Evolutionary conservation across 2,113 vertebrate genomes (phyloP), one percentile per base, ranked within the genome.

Genomic region (Hydrolagus affinis): DNA sequence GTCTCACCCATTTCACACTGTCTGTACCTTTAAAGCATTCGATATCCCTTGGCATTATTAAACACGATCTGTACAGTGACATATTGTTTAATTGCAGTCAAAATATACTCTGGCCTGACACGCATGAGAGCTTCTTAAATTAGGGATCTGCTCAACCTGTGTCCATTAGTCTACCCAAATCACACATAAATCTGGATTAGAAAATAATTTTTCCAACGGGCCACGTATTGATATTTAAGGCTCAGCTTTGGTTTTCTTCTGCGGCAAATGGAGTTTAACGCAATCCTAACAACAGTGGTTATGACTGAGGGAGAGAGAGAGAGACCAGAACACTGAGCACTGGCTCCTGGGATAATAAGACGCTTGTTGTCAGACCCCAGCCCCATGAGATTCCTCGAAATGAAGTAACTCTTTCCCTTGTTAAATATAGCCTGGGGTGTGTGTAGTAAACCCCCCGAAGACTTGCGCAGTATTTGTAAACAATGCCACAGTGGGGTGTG

Each of bases 361-460:
- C 66, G 60, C 62, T n/a, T 66, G 62, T 62, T 83, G 62, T 68
- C 62, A 83, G 78, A 64, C 25, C 14, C 12, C 3, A 59, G 78
- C 15, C 17, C 78, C 78, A 25, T 21, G 78, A 25, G 78, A 83
- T 83, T 32, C 62, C 9, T 4, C 4, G 9, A 83, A 83, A 28
- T 83, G 78, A 83, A 68, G 78, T 66, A 83, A 83, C 7, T 83
- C 23, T 83, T 83, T 66, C 60, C 78, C 78, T 83, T 17, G 28
- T 83, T 83, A 83, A 83, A 83, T 66, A 66, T 83, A 66, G 60
- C 28, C 6, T 3, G 11, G 66, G 60, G 8, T 21, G 32, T 17
- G 28, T 66, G 78, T 15, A 30, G 28, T 83, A 64, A 62, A 11
- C 32, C 32, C 78, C 60, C 25, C 28, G 78, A 64, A 83, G 78